phyloP scores from a whole-genome alignment of 2,113 vertebrate species.

The Eretmochelys imbricata region DNA sequence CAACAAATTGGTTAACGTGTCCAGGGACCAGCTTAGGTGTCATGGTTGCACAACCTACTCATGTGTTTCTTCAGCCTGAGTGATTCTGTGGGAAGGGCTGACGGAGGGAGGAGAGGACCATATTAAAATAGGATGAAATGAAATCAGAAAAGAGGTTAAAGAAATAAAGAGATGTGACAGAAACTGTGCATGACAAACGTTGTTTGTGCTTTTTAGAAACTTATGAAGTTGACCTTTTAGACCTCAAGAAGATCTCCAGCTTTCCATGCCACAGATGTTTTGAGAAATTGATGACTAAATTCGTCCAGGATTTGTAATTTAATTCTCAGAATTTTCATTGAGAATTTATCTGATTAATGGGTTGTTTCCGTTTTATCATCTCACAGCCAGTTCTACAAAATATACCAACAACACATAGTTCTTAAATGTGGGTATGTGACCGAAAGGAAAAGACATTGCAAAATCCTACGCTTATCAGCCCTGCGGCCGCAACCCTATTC shows the following conservation, averaged over 20 bases:
- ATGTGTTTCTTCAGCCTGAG: constrained; percentile 23
- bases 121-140: constrained; percentile 44
- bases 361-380: constrained; percentile 57
- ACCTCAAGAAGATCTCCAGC: constrained; percentile 13
- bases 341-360: constrained; percentile 72
- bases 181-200: constrained; percentile 26
- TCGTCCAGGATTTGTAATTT: constrained; percentile 46
- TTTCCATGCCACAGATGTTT: constrained; percentile 55
- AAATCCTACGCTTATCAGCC: constrained; percentile 47
- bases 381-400: constrained; percentile 40
- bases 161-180: neutral
- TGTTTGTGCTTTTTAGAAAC: constrained; percentile 56
- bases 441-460: constrained; percentile 57
- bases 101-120: constrained; percentile 35
- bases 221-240: constrained; percentile 19
- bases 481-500: neutral
- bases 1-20: neutral
- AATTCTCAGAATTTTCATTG: constrained; percentile 80
- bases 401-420: neutral
- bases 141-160: constrained; percentile 48
- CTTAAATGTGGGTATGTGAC: constrained; percentile 41
- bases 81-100: constrained; percentile 34
- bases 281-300: constrained; percentile 76
- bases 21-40: neutral
- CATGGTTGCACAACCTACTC: neutral